phyloP scores from a whole-genome alignment of 2,888 invertebrate species.

The Polia nebulosa region DNA sequence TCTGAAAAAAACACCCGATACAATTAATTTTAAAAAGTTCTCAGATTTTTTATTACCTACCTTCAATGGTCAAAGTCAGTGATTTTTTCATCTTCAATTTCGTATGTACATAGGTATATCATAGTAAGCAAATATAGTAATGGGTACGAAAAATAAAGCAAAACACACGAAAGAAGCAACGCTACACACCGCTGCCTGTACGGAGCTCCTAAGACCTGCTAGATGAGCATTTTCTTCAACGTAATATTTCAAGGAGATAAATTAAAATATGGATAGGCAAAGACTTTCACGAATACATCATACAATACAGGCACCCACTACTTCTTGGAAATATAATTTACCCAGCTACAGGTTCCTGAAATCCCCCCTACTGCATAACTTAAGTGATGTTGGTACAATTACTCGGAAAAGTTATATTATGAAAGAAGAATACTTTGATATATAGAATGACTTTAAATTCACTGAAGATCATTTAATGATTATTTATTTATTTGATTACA shows the following conservation, averaged over 20 bases:
- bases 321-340: constrained; percentile 1
- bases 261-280: constrained; percentile 19
- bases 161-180: background rate
- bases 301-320: background rate
- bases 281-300: constrained; percentile 25
- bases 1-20: no score
- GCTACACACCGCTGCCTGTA: background rate
- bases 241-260: constrained; percentile 34
- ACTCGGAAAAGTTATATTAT: no score
- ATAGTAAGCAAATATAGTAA: no score
- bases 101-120: no score
- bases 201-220: background rate
- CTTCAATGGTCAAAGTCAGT: no score
- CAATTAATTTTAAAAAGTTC: no score
- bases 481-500: no score
- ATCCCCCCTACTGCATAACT: background rate
- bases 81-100: background rate
- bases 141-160: background rate
- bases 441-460: no score
- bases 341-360: background rate
- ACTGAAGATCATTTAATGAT: no score
- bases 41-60: no score
- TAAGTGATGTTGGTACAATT: background rate
- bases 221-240: constrained; percentile 23
- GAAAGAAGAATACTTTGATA: no score